Evolutionary conservation across 2,888 invertebrate genomes (phyloP), one percentile per base, ranked within the genome.

Genomic region (Clepsis dumicolana): DNA sequence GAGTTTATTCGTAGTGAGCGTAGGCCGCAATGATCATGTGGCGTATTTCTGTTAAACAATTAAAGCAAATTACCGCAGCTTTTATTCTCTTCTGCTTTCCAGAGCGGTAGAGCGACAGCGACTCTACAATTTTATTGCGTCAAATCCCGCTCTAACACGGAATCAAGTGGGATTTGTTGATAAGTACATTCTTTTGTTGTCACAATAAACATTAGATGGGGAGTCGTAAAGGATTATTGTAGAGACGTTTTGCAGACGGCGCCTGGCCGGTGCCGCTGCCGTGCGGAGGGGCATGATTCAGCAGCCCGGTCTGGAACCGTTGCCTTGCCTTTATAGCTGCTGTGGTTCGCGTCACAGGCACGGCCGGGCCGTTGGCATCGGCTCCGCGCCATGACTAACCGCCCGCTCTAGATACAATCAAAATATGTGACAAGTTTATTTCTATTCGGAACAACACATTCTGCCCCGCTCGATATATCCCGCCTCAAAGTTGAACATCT

Each of bases 341-440:
- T 86, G 84, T 82, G 87, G 81, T 83, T 79, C 53, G 83, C 79
- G 12, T 32, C 32, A n/a, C 77, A 80, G 78, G 76, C 71, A 76
- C 84, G 82, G 83, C 86, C 88, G 89, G 90, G 90, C 82, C 92
- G 93, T 91, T 93, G 93, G 93, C 93, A 92, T 90, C 91, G 85
- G 81, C 85, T 87, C 79, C 87, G 84, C 87, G 82, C 85, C 85
- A 89, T 93, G 93, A 93, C 93, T 93, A 93, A 93, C 93, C 92
- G 83, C 88, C 84, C 90, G 93, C 91, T 93, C 92, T 92, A 93
- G 90, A 93, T 93, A 93, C 91, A 92, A 93, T 93, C 93, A 92
- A 91, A 92, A 91, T 93, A 93, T 91, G 92, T 91, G 93, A 93
- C 93, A 93, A 91, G 91, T 93, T 92, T 93, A 93, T 93, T 93